A percentile compares a stretch with the other conserved stretches of the same genome.
Conservation (phyloP, 2,888 invertebrate species). For the Stenodema calcarata region DNA sequence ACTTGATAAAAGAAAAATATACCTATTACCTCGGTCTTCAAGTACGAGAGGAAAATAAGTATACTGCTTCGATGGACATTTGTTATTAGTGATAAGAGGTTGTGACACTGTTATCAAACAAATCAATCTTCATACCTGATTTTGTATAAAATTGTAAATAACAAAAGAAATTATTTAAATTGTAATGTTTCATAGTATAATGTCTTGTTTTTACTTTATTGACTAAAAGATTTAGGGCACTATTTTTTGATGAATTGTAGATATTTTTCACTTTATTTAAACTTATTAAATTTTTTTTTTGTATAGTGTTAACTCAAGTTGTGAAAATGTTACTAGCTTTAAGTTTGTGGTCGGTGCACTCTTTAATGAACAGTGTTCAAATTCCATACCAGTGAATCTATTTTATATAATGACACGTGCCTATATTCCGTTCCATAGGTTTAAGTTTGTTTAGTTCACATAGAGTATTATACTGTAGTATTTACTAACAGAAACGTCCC, state of each 20-base stretch:
- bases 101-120: constrained; percentile 30
- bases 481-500: background rate
- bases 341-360: constrained; percentile 4
- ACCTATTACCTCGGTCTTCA: background rate
- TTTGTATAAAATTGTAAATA: constrained; percentile 22
- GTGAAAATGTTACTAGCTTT: background rate
- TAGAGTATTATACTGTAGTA: background rate
- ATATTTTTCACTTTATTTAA: constrained; percentile 30
- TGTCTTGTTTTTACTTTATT: constrained; percentile 1
- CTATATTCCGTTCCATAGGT: background rate
- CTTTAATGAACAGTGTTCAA: background rate
- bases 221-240: constrained; percentile 39
- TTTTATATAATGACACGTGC: background rate
- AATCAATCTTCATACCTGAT: constrained; percentile 33
- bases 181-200: constrained; percentile 5
- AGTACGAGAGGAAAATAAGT: background rate
- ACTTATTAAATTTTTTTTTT: constrained; percentile 4
- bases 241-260: constrained; percentile 37
- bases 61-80: background rate
- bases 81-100: constrained; percentile 36
- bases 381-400: background rate
- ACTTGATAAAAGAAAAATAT: constrained; percentile 22
- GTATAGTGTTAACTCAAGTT: constrained; percentile 14
- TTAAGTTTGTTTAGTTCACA: background rate
- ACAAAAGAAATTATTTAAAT: constrained; percentile 41